Conservation (phyloP, 2,888 invertebrate species). For the Lasioglossum calceatum region DNA sequence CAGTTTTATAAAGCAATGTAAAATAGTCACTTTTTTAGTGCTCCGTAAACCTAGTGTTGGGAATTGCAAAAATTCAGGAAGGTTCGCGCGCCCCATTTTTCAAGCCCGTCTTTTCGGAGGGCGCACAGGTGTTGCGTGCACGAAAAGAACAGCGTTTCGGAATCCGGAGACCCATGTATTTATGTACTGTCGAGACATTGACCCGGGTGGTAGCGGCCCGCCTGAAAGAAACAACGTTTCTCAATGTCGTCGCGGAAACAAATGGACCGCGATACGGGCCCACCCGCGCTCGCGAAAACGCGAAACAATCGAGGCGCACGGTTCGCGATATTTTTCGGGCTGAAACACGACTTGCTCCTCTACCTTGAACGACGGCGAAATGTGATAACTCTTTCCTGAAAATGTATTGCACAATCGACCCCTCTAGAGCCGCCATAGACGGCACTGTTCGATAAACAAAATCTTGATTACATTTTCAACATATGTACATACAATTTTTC, state of each 20-base stretch:
- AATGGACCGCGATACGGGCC: conserved; percentile 72
- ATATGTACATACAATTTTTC: too few relatives aligned
- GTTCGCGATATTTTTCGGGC: conserved; percentile 1
- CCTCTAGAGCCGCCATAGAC: too few relatives aligned
- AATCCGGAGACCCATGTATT: conserved; percentile 36
- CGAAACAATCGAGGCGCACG: neutral
- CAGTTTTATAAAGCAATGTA: too few relatives aligned
- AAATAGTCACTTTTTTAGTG: too few relatives aligned
- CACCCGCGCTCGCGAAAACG: conserved; percentile 49
- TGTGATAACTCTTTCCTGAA: too few relatives aligned
- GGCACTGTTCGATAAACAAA: too few relatives aligned
- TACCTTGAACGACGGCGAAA: too few relatives aligned
- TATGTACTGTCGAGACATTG: conserved; percentile 64
- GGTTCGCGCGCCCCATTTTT: too few relatives aligned
- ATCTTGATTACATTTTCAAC: too few relatives aligned
- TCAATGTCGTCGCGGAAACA: conserved; percentile 75
- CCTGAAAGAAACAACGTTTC: conserved; percentile 72
- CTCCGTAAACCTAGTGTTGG: too few relatives aligned
- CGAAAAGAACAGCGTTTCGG: conserved; percentile 5
- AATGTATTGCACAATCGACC: too few relatives aligned
- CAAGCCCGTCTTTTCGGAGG: neutral
- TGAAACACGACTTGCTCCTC: neutral
- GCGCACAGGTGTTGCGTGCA: conserved; percentile 22
- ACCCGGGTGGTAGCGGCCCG: conserved; percentile 44
- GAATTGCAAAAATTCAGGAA: too few relatives aligned